These are phyloP conservation scores for Erythrocebus patas DNA, from an alignment of 2,113 vertebrate species.

Conservation along the genomic window DNA sequence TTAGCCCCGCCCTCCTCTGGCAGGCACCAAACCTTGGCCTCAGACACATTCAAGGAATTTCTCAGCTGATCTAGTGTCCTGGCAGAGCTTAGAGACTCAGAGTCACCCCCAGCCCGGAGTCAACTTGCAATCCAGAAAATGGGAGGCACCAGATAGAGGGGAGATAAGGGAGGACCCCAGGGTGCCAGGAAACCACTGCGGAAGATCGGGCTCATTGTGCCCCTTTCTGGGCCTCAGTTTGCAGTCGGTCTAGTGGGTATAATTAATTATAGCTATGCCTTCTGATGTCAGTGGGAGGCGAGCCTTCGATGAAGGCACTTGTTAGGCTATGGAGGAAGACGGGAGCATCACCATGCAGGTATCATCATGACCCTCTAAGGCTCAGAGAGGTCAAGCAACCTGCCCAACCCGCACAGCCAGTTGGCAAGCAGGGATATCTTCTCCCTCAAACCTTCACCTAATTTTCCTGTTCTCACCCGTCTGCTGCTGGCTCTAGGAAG, in stretches of 20 bases:
- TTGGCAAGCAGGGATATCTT: not conserved
- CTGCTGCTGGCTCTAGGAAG: not conserved
- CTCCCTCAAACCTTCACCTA: not conserved
- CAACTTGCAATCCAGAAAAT: not conserved
- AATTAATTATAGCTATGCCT: not conserved
- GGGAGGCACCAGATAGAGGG: not conserved
- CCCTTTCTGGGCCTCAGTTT: not conserved
- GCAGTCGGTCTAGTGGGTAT: not conserved
- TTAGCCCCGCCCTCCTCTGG: not conserved
- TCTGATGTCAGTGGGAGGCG: not conserved
- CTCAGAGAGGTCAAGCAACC: not conserved
- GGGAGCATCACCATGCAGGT: not conserved
- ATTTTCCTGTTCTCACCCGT: not conserved
- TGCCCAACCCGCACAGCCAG: not conserved
- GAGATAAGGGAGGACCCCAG: not conserved
- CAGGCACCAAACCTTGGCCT: not conserved
- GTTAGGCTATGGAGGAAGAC: not conserved
- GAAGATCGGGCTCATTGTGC: not conserved
- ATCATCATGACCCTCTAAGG: not conserved
- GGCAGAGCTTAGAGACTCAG: not conserved
- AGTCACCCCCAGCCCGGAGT: not conserved
- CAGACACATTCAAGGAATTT: slow-evolving; percentile 34
- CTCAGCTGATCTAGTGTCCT: not conserved
- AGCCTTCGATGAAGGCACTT: not conserved
- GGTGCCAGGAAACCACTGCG: not conserved